Evolutionary conservation across 2,888 invertebrate genomes (phyloP), one percentile per base, ranked within the genome.

Genomic region (Tupiocoris notatus): DNA sequence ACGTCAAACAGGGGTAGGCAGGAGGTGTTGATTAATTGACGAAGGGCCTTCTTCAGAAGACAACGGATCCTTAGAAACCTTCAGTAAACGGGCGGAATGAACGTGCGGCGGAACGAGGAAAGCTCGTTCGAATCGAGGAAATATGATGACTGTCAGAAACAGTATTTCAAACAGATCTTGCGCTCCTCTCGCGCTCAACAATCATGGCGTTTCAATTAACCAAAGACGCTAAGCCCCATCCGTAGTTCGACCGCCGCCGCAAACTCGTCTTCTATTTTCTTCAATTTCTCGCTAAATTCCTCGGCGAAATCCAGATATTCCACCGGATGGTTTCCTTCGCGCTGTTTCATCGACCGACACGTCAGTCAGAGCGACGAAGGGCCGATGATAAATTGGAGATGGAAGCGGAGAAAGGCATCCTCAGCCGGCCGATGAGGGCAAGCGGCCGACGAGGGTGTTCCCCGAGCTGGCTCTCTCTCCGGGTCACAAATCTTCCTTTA

Each of bases 401-500:
- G 39, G 39, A 39, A 39, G 39, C 39, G 3, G 6, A 39, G 39
- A 39, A 39, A 39, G 39, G 39, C 39, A 39, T 39, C 12, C 39
- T 39, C 39, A 39, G 39, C 39, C 39, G 39, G 39, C 39, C 39
- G 12, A 39, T 39, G 39, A 39, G 39, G 39, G 39, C n/a, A n/a
- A n/a, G n/a, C 57, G 65, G 65, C n/a, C 21, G 65, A 18, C 54
- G 39, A 39, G 21, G n/a, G 66, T 65, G 59, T 62, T 62, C 24
- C 17, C 20, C 57, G 75, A n/a, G 75, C 21, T 68, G 21, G 68
- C 66, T 39, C 6, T 39, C 6, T 39, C 39, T 39, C 6, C 39
- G 39, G 39, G 39, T 64, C 64, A 74, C 74, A 74, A 74, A 64
- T 74, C 63, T 64, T 63, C 63, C 23, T 64, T 64, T 74, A 74